Evolutionary conservation across 1,140 invertebrate species (phyloP), one percentile per base, ranked within the genome.

Genomic region (Cotesia typhae): DNA sequence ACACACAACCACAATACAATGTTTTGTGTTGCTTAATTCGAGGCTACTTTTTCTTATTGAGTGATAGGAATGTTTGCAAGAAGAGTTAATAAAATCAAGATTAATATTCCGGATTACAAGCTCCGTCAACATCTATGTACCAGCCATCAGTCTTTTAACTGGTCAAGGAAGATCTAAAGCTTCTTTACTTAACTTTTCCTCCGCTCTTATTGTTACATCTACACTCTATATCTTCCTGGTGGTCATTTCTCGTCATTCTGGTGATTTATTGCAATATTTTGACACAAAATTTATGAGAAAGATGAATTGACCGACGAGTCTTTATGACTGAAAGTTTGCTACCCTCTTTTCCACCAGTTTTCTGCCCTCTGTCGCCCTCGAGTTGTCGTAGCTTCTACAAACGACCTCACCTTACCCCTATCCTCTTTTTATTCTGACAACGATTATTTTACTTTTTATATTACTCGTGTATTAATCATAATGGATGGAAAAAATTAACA

Each of bases 241-340:
- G 41, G 55, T 41, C 51, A 80, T 84, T 82, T 77, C 78, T 76
- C 77, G 77, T 75, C 75, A 65, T 70, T 70, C 72, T 74, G 78
- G 84, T 86, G 84, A 87, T 87, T 87, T 86, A 87, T 87, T 81
- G 82, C 83, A 81, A 85, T 86, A 86, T 87, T 87, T 85, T 85
- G 85, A 86, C 84, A 78, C 81, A 79, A 79, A 81, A 86, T 85
- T 80, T 84, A 83, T 78, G 80, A 79, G 77, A 82, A 84, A 87
- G 84, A 87, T 86, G 81, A 86, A 87, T 87, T 81, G 85, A 86
- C 84, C 79, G 80, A 74, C 78, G 82, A 82, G 80, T 82, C 81
- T 85, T 85, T 80, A 83, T 82, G 79, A 77, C 77, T 80, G 72
- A 80, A 84, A 85, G 77, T 84, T 82, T 74, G 77, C 80, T 79